Base-by-base conservation (phyloP, 2,797 vertebrate genomes). In the Loris lydekkerianus region DNA sequence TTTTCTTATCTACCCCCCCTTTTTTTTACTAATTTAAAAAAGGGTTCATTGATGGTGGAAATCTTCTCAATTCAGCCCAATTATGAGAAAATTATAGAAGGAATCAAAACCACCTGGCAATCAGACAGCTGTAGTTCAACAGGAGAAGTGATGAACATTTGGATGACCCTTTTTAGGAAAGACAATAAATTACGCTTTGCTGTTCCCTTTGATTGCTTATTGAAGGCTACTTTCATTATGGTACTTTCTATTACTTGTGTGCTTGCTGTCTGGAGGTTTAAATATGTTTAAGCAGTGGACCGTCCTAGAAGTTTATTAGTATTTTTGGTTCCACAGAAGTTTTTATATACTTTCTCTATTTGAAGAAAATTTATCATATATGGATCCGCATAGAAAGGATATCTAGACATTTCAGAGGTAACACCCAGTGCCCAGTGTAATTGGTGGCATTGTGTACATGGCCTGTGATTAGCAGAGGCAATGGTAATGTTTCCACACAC, bases 11-110 rank as follows among this genome's bases (percentile, higher is more conserved):
- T 29, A 93, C 40, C n/a, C 37, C 10, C n/a, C 37, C 10, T 60
- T 90, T 87, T 69, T 40, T 46, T 77, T 43, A 67, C n/a, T 76
- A 91, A 43, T 88, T 93, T 34, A 46, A 58, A 86, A 76, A 56
- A 3, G 11, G 17, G 14, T 37, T 81, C 58, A 88, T 15, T 81
- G 58, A 49, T 92, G 17, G 7, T 89, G 73, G 21, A 34, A 67
- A 61, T 4, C 27, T 80, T 91, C 70, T 11, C 61, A 90, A 31
- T 85, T 75, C 56, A 56, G 17, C 70, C 37, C 56, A 58, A 37
- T 2, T 58, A 3, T 73, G 40, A 88, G 4, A 58, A 65, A 49
- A 78, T 91, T 58, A 56, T 27, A 56, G 8, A 29, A 73, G n/a
- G n/a, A 84, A 75, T 31, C 23, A n/a, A 43, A 85, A 73, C 60